Base-by-base conservation (phyloP, 1,140 invertebrate genomes). In the Cyclina sinensis region DNA sequence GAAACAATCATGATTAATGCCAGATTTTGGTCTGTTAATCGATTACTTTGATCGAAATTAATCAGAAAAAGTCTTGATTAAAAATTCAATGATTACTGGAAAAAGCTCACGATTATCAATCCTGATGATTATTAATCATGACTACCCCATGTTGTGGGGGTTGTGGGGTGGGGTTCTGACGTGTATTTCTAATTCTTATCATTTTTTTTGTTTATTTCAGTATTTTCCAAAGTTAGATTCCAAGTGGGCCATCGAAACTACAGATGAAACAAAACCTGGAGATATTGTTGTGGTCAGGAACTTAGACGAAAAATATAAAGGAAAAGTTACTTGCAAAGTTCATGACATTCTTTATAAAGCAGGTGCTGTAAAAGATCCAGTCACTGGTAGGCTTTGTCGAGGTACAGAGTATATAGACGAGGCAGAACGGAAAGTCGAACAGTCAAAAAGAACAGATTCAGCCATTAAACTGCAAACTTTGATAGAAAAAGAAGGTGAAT, bases 381-480 rank as follows among this genome's bases (percentile, higher is more conserved):
- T 91, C 0, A 91, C 90, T n/a, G 90, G 90, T 0, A n/a, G 86
- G 18, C 80, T 39, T 18, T 91, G 90, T 48, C 30, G 88, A 5
- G 88, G 90, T 7, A 91, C 43, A 27, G 30, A 86, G 43, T 91
- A 81, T 68, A 85, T 91, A 48, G 90, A 91, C 59, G 85, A 85
- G 18, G 57, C 70, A 0, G 18, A 21, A 37, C 83, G 90, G 57
- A 37, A 74, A 39, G 62, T 76, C 30, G 90, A 91, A 82, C 65
- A 73, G 35, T 18, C 21, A 43, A 39, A 43, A 46, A 54, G 68
- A 62, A 32, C 30, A 7, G 51, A 30, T 32, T 12, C 65, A 48
- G 37, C 57, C 32, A 48, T 59, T 7, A 78, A 35, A 32, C 0
- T 2, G 16, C 48, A 70, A 27, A 48, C 1, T 24, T 7, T 35